Percentiles rank a stretch among this genome's conserved stretches.
These are phyloP conservation scores for Drosophila gaucha DNA, from an alignment of 2,888 invertebrate species.

Conservation along the genomic window DNA sequence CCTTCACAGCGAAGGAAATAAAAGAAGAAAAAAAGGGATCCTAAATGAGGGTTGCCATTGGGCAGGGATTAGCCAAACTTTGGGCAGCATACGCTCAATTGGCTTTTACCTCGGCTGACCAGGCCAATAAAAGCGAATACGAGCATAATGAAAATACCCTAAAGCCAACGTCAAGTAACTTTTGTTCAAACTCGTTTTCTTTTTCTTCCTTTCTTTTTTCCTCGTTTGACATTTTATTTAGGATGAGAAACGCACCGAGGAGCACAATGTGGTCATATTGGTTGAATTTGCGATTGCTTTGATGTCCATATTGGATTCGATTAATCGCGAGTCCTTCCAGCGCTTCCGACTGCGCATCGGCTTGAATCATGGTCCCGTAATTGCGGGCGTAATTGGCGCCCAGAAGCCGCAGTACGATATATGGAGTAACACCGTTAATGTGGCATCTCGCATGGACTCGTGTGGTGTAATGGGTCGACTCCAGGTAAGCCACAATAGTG, in stretches of 20 bases:
- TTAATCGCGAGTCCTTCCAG: constrained; percentile 98
- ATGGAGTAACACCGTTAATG: constrained; percentile 99
- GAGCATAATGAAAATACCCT: constrained; percentile 46
- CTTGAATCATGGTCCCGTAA: constrained; percentile 87
- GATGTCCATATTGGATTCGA: constrained; percentile 96
- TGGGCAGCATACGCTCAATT: constrained; percentile 61
- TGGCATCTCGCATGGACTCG: constrained; percentile 98
- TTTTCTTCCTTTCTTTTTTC: not conserved
- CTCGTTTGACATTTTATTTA: constrained; percentile 70
- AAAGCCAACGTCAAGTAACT: constrained; percentile 48
- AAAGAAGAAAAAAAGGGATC: constrained; percentile 45
- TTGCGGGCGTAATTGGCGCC: constrained; percentile 98
- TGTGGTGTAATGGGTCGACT: constrained; percentile 95
- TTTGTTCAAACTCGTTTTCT: constrained; percentile 25
- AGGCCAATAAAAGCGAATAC: constrained; percentile 43
- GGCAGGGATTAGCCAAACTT: constrained; percentile 60
- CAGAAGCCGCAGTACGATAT: constrained; percentile 99
- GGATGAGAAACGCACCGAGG: constrained; percentile 91
- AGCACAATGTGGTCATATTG: constrained; percentile 94
- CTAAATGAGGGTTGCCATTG: constrained; percentile 58
- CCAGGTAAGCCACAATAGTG: constrained; percentile 86
- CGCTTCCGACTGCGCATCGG: constrained; percentile 96
- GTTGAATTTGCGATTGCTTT: constrained; percentile 98
- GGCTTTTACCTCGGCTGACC: constrained; percentile 45
- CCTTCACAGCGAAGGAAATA: constrained; percentile 27